Evolutionary conservation across 2,888 invertebrate species (phyloP).

Genomic region (Polydrusus tereticollis): DNA sequence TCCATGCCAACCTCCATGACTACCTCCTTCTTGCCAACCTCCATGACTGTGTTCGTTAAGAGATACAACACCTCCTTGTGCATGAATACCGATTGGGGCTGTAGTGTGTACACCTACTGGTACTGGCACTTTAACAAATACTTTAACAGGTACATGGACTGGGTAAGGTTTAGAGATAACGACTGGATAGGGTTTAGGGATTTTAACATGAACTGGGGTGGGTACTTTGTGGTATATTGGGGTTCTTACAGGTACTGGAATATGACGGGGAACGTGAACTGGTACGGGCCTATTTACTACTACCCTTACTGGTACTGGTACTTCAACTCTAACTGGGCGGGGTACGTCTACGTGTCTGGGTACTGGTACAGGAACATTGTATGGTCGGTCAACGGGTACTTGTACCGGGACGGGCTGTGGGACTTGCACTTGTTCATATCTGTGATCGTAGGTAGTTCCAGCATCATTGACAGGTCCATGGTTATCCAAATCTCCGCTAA

Average conservation of each 20-base stretch:
- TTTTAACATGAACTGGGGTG: slow-evolving; percentile 58
- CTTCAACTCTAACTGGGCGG: slow-evolving; percentile 59
- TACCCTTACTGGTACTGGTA: slow-evolving; percentile 61
- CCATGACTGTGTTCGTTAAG: slow-evolving; percentile 22
- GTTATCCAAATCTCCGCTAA: slow-evolving; percentile 15
- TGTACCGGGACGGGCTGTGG: slow-evolving; percentile 59
- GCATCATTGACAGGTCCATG: slow-evolving; percentile 51
- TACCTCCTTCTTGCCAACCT: slow-evolving; percentile 18
- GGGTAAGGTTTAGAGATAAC: slow-evolving; percentile 60
- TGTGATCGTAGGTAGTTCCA: slow-evolving; percentile 59
- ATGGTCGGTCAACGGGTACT: slow-evolving; percentile 57
- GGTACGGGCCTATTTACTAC: slow-evolving; percentile 58
- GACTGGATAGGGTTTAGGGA: slow-evolving; percentile 61
- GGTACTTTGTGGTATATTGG: slow-evolving; percentile 61
- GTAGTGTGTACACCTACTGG: slow-evolving; percentile 56
- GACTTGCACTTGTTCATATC: slow-evolving; percentile 58
- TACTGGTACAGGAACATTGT: slow-evolving; percentile 59
- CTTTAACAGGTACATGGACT: slow-evolving; percentile 58
- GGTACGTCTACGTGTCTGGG: slow-evolving; percentile 60
- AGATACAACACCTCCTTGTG: slow-evolving; percentile 41
- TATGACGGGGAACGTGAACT: slow-evolving; percentile 58
- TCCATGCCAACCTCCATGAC: slow-evolving; percentile 5
- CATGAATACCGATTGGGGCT: slow-evolving; percentile 48
- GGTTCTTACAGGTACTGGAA: slow-evolving; percentile 58
- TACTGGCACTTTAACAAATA: slow-evolving; percentile 59